Conservation (phyloP, 2,113 vertebrate genomes). For the Chiloscyllium plagiosum region DNA sequence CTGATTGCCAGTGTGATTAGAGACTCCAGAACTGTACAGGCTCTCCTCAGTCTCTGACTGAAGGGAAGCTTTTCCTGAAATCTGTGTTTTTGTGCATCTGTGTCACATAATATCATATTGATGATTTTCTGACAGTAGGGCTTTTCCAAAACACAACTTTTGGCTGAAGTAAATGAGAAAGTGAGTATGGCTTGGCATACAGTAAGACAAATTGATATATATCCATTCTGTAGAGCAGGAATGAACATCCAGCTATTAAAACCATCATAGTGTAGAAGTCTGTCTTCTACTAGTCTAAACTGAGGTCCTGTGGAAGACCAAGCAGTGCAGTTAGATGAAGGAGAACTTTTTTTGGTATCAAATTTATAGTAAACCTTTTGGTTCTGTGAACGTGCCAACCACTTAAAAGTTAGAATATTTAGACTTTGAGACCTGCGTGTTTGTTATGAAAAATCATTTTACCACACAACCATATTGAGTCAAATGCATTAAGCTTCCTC, state of each 20-base stretch:
- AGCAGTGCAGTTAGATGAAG: not conserved
- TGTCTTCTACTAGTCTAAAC: not conserved
- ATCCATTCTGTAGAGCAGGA: not conserved
- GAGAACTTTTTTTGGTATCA: not conserved
- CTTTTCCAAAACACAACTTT: not conserved
- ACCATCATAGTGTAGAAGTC: not conserved
- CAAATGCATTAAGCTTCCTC: not conserved
- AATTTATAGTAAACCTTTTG: not conserved
- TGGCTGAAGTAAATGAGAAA: not conserved
- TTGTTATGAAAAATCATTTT: not conserved
- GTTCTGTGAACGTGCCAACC: not conserved
- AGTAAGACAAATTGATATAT: not conserved
- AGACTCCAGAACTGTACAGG: not conserved
- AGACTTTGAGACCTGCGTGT: not conserved
- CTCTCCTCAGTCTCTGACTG: too few relatives aligned
- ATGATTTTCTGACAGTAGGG: not conserved
- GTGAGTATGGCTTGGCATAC: not conserved
- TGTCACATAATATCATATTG: not conserved
- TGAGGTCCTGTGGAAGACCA: not conserved
- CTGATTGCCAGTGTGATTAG: not conserved
- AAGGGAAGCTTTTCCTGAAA: not conserved
- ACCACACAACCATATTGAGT: too few relatives aligned
- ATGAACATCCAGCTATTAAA: not conserved
- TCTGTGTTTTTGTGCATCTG: not conserved
- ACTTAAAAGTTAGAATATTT: not conserved